phyloP scores from a whole-genome alignment of 2,113 vertebrate species.

The Hypomesus transpacificus region DNA sequence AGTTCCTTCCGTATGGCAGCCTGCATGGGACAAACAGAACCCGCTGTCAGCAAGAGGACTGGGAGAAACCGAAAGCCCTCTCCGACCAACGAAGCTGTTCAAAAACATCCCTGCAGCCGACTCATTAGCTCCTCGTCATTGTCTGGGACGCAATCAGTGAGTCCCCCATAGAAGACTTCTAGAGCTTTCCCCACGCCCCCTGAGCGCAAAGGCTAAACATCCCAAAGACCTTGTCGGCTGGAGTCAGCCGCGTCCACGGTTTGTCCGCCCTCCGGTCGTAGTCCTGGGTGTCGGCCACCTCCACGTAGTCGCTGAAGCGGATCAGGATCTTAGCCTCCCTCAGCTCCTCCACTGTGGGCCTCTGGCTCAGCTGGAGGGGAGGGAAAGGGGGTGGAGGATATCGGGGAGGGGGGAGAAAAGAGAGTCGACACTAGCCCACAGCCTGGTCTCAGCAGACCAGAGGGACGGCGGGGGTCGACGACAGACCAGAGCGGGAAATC shows the following conservation, averaged over 20 bases:
- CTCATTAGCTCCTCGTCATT: too few relatives aligned
- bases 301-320: conserved; percentile 98
- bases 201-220: background rate
- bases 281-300: conserved; percentile 95
- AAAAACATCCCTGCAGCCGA: too few relatives aligned
- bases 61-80: background rate
- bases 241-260: conserved; percentile 95
- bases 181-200: background rate
- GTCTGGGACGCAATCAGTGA: background rate
- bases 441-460: background rate
- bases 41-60: background rate
- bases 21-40: conserved; percentile 66
- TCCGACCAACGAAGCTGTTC: background rate
- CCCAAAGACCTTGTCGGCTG: conserved; percentile 85
- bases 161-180: background rate
- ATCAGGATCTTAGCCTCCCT: conserved; percentile 96
- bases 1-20: conserved; percentile 98
- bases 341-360: conserved; percentile 94
- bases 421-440: background rate
- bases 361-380: conserved; percentile 86
- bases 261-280: conserved; percentile 96
- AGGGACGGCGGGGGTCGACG: background rate
- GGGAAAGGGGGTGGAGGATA: background rate
- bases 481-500: background rate
- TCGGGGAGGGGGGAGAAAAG: background rate